A percentile compares a stretch with the other conserved stretches of the same genome.
Conservation (phyloP, 2,888 invertebrate species). For the Slavum lentiscoides region DNA sequence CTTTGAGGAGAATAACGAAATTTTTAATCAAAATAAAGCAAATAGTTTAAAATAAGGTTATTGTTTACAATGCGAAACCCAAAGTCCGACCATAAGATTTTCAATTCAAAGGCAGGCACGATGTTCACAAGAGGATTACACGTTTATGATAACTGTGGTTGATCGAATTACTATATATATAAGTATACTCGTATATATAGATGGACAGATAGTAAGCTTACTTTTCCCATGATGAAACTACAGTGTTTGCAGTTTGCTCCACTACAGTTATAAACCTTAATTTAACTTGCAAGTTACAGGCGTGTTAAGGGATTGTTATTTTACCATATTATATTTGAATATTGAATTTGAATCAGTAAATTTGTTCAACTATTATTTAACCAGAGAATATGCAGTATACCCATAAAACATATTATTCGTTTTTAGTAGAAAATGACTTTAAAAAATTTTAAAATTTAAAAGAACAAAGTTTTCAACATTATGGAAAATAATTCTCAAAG, state of each 20-base stretch:
- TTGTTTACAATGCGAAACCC: constrained; percentile 7
- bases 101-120: constrained; percentile 9
- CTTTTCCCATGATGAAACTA: neutral
- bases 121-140: constrained; percentile 16
- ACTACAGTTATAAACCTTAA: neutral
- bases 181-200: neutral
- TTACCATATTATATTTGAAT: neutral
- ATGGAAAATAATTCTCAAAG: no score
- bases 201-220: neutral
- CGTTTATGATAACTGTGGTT: neutral
- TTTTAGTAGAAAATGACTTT: no score
- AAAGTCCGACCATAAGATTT: neutral
- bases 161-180: constrained; percentile 3
- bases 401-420: neutral
- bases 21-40: constrained; percentile 35
- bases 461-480: no score
- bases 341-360: neutral
- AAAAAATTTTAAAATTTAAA: no score
- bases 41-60: constrained; percentile 14
- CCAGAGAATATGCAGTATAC: neutral
- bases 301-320: neutral
- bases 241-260: neutral
- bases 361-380: neutral
- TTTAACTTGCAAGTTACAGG: neutral
- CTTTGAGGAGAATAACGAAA: neutral